Percentiles rank a stretch among this genome's conserved stretches.
Evolutionary conservation across 1,140 invertebrate genomes (phyloP).

Genomic region (Heliothis virescens): DNA sequence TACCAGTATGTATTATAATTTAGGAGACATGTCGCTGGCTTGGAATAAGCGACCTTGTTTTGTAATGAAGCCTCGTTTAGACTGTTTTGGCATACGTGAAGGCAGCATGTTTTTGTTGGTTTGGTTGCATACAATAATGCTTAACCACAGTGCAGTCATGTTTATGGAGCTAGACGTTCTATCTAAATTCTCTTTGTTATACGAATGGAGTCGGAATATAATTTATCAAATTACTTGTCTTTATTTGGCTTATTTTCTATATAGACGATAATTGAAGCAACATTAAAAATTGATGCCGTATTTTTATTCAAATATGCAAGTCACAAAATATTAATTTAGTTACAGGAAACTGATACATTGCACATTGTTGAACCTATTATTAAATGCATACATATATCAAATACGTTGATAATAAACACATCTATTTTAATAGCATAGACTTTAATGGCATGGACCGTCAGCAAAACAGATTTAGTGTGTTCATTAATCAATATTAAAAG

Average conservation of each 20-base stretch:
- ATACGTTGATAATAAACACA: constrained; percentile 13
- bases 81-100: constrained; percentile 12
- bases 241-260: too few species aligned
- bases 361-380: too few species aligned
- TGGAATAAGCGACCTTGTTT: constrained; percentile 4
- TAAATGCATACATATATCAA: too few species aligned
- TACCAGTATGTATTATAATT: constrained; percentile 38
- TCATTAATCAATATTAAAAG: constrained; percentile 32
- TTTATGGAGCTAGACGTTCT: too few species aligned
- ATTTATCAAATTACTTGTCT: too few species aligned
- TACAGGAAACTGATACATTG: too few species aligned
- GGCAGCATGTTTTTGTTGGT: background rate
- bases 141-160: too few species aligned
- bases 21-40: constrained; percentile 28
- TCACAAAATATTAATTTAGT: too few species aligned
- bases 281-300: too few species aligned
- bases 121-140: background rate
- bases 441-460: constrained; percentile 20
- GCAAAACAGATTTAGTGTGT: constrained; percentile 29
- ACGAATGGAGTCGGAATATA: too few species aligned
- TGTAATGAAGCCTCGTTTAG: constrained; percentile 18
- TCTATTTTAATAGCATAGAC: constrained; percentile 14
- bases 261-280: too few species aligned
- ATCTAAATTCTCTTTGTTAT: background rate
- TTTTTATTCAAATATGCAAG: too few species aligned